Evolutionary conservation across 1,140 invertebrate species (phyloP).

Genomic region (Oncopodura yosiiana): DNA sequence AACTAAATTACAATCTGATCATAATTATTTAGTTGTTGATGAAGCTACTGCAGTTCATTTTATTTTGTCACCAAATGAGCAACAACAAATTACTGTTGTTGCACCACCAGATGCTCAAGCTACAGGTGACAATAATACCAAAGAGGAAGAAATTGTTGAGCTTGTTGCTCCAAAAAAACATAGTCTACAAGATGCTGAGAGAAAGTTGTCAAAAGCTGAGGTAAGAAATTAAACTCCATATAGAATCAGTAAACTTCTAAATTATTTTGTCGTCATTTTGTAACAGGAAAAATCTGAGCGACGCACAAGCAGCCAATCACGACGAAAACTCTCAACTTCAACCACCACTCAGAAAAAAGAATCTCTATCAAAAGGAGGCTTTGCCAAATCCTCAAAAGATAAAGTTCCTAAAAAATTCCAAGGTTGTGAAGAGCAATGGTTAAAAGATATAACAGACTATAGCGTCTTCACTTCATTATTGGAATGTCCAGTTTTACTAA

Average conservation of each 20-base stretch:
- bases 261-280: too few species aligned
- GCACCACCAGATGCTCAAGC: neutral
- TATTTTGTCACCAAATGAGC: conserved; percentile 1
- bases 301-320: neutral
- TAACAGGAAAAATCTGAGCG: too few species aligned
- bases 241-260: too few species aligned
- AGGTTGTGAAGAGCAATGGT: conserved; percentile 1
- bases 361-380: neutral
- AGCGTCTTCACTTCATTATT: conserved; percentile 7
- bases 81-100: neutral
- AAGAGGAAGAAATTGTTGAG: too few species aligned
- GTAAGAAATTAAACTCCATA: too few species aligned
- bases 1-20: conserved; percentile 6
- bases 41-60: conserved; percentile 11
- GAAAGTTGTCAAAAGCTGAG: too few species aligned
- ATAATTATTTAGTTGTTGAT: conserved; percentile 9
- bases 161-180: too few species aligned
- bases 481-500: conserved; percentile 19
- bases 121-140: neutral
- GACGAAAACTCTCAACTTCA: neutral
- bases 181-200: too few species aligned
- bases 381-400: neutral
- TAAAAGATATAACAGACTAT: conserved; percentile 3
- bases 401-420: neutral
- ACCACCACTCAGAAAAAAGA: too few species aligned